These are phyloP conservation scores for Rhagologus leucostigma DNA, from an alignment of 2,113 vertebrate genomes.

Conservation along the genomic window DNA sequence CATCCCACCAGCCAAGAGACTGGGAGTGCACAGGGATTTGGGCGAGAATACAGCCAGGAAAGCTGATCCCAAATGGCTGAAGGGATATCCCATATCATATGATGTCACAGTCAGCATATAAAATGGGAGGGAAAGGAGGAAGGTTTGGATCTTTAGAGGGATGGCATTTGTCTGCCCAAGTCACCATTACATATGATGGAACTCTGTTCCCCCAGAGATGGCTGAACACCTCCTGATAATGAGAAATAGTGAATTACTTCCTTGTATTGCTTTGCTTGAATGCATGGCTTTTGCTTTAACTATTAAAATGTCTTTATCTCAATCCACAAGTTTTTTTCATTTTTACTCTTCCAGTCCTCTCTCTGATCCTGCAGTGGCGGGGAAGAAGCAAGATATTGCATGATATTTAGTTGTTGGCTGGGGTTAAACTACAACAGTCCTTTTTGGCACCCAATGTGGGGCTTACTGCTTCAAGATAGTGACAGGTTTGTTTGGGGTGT, in stretches of 20 bases:
- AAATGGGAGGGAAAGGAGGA: background rate
- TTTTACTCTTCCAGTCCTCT: background rate
- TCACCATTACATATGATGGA: background rate
- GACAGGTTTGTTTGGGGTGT: background rate
- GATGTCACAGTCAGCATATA: background rate
- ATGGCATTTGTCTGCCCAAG: background rate
- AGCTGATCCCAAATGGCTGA: background rate
- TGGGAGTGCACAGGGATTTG: background rate
- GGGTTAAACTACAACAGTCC: background rate
- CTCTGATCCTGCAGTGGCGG: background rate
- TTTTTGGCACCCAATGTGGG: background rate
- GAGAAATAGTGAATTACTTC: background rate
- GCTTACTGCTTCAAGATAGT: background rate
- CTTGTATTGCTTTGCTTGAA: background rate
- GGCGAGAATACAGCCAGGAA: background rate
- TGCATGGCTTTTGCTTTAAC: background rate
- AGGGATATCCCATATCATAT: background rate
- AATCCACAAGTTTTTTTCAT: background rate
- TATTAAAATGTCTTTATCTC: background rate
- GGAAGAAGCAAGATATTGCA: background rate
- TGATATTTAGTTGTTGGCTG: background rate
- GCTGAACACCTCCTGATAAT: background rate
- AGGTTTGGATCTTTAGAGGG: background rate
- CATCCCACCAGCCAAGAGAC: no score
- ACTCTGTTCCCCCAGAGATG: background rate